Base-by-base conservation (phyloP, 1,140 invertebrate genomes). In the Bicyclus anynana region DNA sequence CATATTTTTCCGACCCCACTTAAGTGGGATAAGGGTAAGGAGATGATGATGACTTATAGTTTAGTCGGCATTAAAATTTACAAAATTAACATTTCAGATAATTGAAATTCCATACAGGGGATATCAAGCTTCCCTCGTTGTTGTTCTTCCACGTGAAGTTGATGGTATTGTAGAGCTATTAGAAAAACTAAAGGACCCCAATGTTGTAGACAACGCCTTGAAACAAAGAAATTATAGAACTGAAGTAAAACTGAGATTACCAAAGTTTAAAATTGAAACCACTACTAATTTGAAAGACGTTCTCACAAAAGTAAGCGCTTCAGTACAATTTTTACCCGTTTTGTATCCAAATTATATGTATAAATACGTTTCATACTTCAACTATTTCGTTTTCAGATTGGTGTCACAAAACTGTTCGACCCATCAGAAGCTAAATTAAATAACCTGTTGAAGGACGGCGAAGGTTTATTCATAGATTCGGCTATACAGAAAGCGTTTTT, bases 211-310 rank as follows among this genome's bases (percentile, higher is more conserved):
- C 13, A 71, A 58, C 1, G 80, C 72, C 5, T 14, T 59, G 1
- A 26, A 54, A 5, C 50, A 65, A 0, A 63, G n/a, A n/a, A n/a
- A 82, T 68, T 48, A 42, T 2, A 12, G 37, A 4, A 49, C n/a
- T 13, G 74, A 87, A 60, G 77, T 87, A 6, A 53, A 72, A 10
- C 57, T 82, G 1, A 55, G 46, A 6, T 48, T 87, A 5, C 84
- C 84, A 1, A 87, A 78, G 58, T 85, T 87, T 56, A 84, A 83
- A 62, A 84, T 85, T 53, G 82, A 87, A 71, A 87, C 80, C 20
- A 76, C 56, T 2, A 84, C 74, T 0, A 17, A 87, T 33, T 62
- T 87, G 12, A 80, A 77, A 50, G 52, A 74, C 0, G 54, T 80
- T 37, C 65, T 87, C 2, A n/a, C 33, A 51, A 72, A 80, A 14